Conservation (phyloP, 2,797 vertebrate species). For the Glyptemys insculpta region DNA sequence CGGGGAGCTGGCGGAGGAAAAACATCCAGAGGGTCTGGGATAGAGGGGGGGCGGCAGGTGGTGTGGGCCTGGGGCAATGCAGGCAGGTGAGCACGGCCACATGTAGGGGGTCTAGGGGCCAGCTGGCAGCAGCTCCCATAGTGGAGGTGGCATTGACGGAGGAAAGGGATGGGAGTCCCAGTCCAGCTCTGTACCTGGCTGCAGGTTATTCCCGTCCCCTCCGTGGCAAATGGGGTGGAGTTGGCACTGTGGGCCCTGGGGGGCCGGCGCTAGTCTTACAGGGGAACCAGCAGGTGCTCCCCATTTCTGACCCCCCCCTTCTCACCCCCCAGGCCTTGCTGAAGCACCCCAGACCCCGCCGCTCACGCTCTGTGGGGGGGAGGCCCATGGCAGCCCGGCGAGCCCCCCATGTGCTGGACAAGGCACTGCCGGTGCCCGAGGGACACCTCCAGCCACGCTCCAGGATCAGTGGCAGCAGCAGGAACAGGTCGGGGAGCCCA, state of each 20-base stretch:
- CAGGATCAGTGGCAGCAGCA: neutral
- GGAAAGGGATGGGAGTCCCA: no score
- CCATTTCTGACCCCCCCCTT: neutral
- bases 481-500: neutral
- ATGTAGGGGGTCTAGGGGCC: no score
- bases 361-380: neutral
- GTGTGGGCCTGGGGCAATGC: no score
- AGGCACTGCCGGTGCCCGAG: neutral
- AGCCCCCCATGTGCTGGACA: accelerated
- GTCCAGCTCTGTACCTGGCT: neutral
- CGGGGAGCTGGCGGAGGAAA: conserved; percentile 9
- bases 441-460: neutral
- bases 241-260: neutral
- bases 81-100: no score
- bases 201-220: conserved; percentile 36
- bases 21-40: no score
- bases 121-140: no score
- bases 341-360: accelerated
- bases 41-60: no score
- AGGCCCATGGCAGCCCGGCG: conserved; percentile 35
- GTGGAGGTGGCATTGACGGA: neutral
- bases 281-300: neutral
- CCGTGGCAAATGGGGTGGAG: neutral
- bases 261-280: neutral
- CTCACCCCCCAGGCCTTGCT: neutral